Evolutionary conservation across 2,113 vertebrate species (phyloP).

Genomic region (Charadrius vociferus): DNA sequence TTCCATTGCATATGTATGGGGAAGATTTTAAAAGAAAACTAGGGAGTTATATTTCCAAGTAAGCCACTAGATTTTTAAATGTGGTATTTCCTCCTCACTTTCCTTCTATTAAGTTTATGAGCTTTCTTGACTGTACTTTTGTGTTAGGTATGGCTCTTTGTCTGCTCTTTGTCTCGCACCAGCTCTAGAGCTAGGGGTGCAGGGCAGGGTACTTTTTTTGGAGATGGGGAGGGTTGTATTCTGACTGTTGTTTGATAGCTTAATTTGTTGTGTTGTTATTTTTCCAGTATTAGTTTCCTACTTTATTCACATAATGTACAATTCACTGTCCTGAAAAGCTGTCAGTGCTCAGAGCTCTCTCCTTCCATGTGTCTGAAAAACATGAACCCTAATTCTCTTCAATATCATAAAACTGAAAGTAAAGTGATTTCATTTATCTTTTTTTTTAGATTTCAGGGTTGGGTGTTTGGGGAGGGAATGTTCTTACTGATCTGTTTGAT

Average conservation of each 20-base stretch:
- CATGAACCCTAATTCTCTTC: neutral
- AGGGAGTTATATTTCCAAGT: neutral
- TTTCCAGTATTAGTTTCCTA: neutral
- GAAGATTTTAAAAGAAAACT: slow-evolving; percentile 24
- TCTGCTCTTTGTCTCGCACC: neutral
- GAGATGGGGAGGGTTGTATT: neutral
- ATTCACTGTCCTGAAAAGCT: neutral
- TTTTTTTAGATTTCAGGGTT: neutral
- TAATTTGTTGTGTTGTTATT: neutral
- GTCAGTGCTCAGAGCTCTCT: neutral
- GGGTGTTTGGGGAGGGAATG: neutral
- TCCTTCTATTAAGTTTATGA: neutral
- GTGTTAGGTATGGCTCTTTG: neutral
- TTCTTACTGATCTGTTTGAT: neutral
- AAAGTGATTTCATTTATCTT: neutral
- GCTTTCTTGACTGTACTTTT: neutral
- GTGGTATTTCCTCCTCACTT: neutral
- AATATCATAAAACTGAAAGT: neutral
- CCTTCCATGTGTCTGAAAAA: neutral
- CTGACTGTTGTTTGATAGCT: neutral
- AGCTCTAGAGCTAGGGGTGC: neutral
- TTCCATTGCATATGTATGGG: slow-evolving; percentile 36
- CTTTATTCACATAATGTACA: neutral
- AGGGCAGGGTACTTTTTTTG: neutral
- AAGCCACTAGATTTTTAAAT: slow-evolving; percentile 4